Conservation (phyloP, 2,113 vertebrate genomes). For the Actinemys pallida region DNA sequence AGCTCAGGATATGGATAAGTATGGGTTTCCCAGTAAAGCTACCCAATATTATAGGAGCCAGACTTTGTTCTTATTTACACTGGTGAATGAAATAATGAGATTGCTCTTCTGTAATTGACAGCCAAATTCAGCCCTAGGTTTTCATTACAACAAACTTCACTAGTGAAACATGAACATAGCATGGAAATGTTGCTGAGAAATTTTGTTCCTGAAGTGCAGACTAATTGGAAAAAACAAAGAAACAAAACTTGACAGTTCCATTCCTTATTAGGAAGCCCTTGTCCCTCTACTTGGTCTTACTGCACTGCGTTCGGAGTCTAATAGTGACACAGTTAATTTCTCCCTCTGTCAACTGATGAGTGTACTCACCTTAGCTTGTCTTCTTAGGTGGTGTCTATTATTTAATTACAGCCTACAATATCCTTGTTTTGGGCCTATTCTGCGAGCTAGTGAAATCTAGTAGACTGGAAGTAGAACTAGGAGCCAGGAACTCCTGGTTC, state of each 20-base stretch:
- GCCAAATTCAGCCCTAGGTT: background rate
- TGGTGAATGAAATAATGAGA: background rate
- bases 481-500: background rate
- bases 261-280: background rate
- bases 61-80: background rate
- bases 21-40: background rate
- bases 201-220: background rate
- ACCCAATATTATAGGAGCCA: background rate
- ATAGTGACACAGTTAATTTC: background rate
- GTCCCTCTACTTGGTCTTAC: slow-evolving; percentile 2
- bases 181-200: background rate
- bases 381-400: background rate
- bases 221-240: background rate
- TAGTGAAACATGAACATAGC: background rate
- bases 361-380: background rate
- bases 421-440: background rate
- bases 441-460: background rate
- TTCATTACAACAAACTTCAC: background rate
- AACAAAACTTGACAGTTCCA: background rate
- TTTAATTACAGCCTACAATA: slow-evolving; percentile 10
- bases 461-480: background rate
- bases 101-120: background rate
- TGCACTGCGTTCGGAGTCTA: background rate
- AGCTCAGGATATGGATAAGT: background rate
- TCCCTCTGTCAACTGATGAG: background rate